Evolutionary conservation across 2,888 invertebrate species (phyloP).

Genomic region (Zonitis immaculata): DNA sequence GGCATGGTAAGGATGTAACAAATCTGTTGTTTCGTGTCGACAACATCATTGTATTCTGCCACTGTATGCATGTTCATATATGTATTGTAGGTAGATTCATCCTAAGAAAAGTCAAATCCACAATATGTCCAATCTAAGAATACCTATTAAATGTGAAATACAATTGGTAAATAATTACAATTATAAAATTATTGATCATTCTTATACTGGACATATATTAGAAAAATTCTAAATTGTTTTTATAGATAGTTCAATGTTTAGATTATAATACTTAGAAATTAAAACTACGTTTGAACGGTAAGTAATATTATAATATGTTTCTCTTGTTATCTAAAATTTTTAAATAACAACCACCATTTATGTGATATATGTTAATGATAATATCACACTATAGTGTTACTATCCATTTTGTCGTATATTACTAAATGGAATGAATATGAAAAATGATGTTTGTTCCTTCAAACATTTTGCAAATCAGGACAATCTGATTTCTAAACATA

Average conservation of each 20-base stretch:
- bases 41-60: conserved; percentile 36
- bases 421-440: not conserved
- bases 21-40: conserved; percentile 30
- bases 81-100: conserved; percentile 15
- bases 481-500: not conserved
- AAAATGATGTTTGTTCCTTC: conserved; percentile 2
- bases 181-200: no score
- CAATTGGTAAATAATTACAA: no score
- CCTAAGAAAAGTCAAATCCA: conserved; percentile 10
- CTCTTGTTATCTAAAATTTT: no score
- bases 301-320: not conserved
- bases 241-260: not conserved
- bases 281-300: not conserved
- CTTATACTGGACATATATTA: no score
- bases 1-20: conserved; percentile 28
- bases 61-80: conserved; percentile 34
- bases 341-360: no score
- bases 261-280: not conserved
- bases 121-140: not conserved
- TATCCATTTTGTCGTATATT: no score
- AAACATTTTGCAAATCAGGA: conserved; percentile 16
- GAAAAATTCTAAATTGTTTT: no score
- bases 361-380: no score
- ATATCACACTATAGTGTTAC: no score
- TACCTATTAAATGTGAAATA: not conserved